Percentiles rank a stretch among this genome's conserved stretches.
Evolutionary conservation across 2,113 vertebrate species (phyloP).

Genomic region (Oreamnos americanus): DNA sequence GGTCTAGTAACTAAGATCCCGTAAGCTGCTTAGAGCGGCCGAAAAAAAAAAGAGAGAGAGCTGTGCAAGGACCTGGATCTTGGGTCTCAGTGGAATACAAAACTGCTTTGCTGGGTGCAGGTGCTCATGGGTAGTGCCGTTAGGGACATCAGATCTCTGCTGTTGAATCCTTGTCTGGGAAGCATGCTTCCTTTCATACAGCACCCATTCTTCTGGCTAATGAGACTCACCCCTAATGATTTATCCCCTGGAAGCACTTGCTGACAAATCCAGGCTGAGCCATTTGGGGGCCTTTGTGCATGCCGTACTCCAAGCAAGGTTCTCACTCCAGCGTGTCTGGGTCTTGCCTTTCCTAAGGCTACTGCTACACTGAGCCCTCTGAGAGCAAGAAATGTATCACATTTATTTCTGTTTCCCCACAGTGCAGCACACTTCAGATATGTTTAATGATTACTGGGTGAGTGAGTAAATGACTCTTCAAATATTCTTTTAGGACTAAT

Average conservation of each 20-base stretch:
- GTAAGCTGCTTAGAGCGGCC: neutral
- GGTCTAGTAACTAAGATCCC: neutral
- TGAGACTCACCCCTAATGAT: neutral
- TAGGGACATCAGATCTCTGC: neutral
- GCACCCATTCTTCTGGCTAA: neutral
- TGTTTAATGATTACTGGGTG: neutral
- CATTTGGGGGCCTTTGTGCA: neutral
- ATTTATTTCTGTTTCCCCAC: neutral
- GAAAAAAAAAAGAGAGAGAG: neutral
- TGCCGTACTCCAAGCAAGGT: neutral
- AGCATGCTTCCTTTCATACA: neutral
- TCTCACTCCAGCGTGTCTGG: accelerated
- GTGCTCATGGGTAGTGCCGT: neutral
- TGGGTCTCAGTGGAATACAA: neutral
- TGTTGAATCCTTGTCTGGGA: neutral
- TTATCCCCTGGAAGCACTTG: neutral
- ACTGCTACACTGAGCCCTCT: neutral
- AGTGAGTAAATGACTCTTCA: neutral
- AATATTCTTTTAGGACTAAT: neutral
- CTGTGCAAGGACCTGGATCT: neutral
- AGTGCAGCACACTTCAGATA: neutral
- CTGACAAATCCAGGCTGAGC: neutral
- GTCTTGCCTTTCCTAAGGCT: neutral
- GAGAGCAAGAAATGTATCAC: neutral
- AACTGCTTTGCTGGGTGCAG: neutral